A percentile compares a stretch with the other conserved stretches of the same genome.
Evolutionary conservation across 2,113 vertebrate genomes (phyloP).

Genomic region (Zosterops pallidus): DNA sequence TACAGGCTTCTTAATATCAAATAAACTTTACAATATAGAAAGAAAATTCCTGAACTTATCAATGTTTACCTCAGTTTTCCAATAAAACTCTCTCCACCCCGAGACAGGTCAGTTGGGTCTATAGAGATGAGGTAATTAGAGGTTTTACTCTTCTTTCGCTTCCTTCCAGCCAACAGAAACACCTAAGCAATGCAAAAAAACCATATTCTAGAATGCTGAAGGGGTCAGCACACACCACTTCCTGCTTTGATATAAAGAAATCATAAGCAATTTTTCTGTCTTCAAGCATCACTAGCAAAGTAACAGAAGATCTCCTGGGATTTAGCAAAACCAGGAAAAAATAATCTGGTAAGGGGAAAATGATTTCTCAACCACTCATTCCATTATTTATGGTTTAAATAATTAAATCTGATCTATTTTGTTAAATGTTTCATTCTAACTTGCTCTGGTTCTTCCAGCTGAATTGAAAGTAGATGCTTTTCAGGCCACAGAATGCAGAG

Average conservation of each 20-base stretch:
- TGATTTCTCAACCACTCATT: background rate
- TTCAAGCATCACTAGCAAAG: background rate
- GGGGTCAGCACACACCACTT: background rate
- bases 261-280: background rate
- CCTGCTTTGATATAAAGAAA: background rate
- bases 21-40: background rate
- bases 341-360: background rate
- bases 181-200: constrained; percentile 76
- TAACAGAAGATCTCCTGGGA: background rate
- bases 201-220: background rate
- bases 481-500: background rate
- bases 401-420: constrained; percentile 39
- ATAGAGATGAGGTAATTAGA: constrained; percentile 99
- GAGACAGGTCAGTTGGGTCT: constrained; percentile 96
- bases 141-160: constrained; percentile 99
- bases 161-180: constrained; percentile 95
- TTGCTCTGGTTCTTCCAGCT: background rate
- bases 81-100: constrained; percentile 97
- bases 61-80: constrained; percentile 90
- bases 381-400: constrained; percentile 54
- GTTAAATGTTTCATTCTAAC: constrained; percentile 48
- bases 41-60: background rate
- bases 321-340: background rate
- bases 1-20: background rate
- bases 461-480: constrained; percentile 31